phyloP scores from a whole-genome alignment of 2,797 vertebrate genomes.

The Lithobates pipiens region DNA sequence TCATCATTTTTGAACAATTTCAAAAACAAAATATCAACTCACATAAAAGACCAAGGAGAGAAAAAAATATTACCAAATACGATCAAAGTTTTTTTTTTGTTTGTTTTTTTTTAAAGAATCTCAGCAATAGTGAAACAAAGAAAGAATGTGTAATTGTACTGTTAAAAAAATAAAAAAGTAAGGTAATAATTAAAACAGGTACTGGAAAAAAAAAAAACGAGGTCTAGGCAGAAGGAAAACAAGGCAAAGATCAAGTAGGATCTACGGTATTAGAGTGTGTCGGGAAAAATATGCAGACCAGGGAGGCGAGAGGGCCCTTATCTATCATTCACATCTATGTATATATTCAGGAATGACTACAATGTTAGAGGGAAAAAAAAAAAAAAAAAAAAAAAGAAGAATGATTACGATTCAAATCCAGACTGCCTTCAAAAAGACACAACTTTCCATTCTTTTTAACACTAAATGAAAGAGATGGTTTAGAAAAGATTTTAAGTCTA shows the following conservation, averaged over 20 bases:
- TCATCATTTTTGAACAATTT: too few species aligned
- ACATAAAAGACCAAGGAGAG: too few species aligned
- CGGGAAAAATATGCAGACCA: constrained; percentile 47
- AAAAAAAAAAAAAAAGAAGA: neutral
- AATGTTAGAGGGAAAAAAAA: too few species aligned
- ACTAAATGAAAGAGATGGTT: constrained; percentile 13
- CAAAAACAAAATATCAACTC: too few species aligned
- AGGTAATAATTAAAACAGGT: neutral
- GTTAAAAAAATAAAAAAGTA: constrained; percentile 16
- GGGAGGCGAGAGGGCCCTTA: constrained; percentile 28
- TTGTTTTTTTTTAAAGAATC: too few species aligned
- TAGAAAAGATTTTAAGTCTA: neutral
- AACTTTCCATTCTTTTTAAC: neutral
- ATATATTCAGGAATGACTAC: constrained; percentile 37
- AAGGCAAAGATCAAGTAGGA: constrained; percentile 31
- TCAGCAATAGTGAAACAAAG: too few species aligned
- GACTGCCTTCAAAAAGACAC: neutral
- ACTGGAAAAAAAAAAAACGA: constrained; percentile 15
- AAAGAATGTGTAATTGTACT: neutral
- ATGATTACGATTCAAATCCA: neutral
- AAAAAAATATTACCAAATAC: too few species aligned
- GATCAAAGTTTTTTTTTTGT: too few species aligned
- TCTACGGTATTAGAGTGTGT: constrained; percentile 53
- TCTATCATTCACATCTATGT: constrained; percentile 43
- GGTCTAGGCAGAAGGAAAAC: constrained; percentile 23